These are phyloP conservation scores for Psophia crepitans DNA, from an alignment of 2,113 vertebrate genomes.

Conservation along the genomic window DNA sequence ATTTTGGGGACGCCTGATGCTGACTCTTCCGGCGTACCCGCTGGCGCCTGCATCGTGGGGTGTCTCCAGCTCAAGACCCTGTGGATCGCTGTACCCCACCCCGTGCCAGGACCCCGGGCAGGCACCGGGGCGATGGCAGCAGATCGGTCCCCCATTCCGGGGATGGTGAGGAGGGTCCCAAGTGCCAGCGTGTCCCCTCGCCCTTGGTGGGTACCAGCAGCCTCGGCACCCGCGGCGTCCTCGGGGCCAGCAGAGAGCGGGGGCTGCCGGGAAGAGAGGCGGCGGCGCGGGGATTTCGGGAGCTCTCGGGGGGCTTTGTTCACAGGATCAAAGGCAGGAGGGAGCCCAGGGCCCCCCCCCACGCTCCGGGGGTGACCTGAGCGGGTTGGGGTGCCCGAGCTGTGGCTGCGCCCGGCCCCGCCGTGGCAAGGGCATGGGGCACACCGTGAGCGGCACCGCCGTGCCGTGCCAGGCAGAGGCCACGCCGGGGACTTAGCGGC, in stretches of 20 bases:
- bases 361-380: too few species aligned
- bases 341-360: background rate
- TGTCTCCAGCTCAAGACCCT: background rate
- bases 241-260: background rate
- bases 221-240: background rate
- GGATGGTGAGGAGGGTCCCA: background rate
- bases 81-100: background rate
- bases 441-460: background rate
- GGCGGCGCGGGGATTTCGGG: accelerated
- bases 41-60: accelerated
- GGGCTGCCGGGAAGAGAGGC: background rate
- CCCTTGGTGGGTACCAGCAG: background rate
- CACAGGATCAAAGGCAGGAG: background rate
- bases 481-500: background rate
- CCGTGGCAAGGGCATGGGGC: background rate
- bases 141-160: accelerated
- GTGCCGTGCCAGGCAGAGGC: background rate
- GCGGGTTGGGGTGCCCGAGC: background rate
- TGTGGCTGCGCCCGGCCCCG: background rate
- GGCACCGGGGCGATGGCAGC: accelerated
- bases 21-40: background rate
- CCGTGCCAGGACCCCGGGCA: accelerated
- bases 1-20: background rate
- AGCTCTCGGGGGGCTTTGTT: background rate
- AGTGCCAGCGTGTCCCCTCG: background rate